Conservation (phyloP, 2,113 vertebrate genomes). For the Centropus bengalensis region DNA sequence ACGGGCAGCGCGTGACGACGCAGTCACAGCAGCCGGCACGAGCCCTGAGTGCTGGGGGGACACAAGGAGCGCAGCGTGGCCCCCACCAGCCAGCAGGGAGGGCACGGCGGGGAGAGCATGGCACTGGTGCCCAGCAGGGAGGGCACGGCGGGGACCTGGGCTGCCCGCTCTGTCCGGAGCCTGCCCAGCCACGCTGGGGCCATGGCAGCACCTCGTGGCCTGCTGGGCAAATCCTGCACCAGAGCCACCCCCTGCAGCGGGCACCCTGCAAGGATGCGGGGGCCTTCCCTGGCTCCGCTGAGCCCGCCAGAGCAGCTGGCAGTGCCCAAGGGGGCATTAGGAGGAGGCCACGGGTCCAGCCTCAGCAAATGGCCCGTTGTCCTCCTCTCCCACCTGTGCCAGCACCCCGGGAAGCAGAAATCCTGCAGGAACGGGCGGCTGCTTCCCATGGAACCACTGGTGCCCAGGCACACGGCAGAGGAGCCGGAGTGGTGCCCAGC, state of each 20-base stretch:
- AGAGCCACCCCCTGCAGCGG: not conserved
- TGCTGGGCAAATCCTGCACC: not conserved
- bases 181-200: rapidly evolving
- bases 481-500: rapidly evolving
- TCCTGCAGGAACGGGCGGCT: not conserved
- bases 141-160: not conserved
- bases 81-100: not conserved
- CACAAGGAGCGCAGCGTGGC: not conserved
- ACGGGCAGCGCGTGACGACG: rapidly evolving
- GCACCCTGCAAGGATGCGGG: rapidly evolving
- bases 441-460: rapidly evolving
- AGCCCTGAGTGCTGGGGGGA: not conserved
- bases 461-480: not conserved
- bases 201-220: not conserved
- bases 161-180: rapidly evolving
- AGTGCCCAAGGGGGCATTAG: not conserved
- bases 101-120: no score
- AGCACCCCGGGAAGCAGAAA: rapidly evolving
- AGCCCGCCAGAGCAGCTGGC: not conserved
- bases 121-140: not conserved
- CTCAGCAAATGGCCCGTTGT: not conserved
- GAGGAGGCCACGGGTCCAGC: not conserved
- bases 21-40: rapidly evolving
- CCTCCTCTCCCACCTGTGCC: not conserved
- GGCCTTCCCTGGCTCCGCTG: rapidly evolving